A percentile compares a stretch with the other conserved stretches of the same genome.
Conservation (phyloP, 2,113 vertebrate genomes). For the Gallinago jamesoni region DNA sequence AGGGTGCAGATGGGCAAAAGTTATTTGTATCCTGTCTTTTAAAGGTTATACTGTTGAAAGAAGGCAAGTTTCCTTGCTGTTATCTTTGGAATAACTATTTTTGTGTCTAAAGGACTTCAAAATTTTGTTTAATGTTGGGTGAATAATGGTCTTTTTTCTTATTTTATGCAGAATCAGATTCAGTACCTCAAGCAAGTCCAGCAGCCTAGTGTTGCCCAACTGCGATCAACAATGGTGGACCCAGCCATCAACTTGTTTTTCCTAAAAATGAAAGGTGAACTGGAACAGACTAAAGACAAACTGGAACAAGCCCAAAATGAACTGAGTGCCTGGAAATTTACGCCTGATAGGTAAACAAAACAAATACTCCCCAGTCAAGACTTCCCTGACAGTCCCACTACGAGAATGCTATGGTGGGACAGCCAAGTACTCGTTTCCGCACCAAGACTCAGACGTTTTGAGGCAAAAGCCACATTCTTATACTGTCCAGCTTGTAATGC, state of each 20-base stretch:
- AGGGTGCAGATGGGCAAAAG: not conserved
- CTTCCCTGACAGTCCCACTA: constrained; percentile 98
- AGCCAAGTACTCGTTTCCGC: constrained; percentile 96
- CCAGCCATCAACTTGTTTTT: constrained; percentile 99
- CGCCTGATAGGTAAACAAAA: constrained; percentile 99
- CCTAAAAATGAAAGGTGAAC: constrained; percentile 99
- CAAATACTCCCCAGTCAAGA: constrained; percentile 98
- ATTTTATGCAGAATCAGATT: constrained; percentile 92
- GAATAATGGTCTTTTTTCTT: constrained; percentile 57
- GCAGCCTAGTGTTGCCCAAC: constrained; percentile 96
- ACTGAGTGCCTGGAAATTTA: constrained; percentile 99
- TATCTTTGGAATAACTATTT: not conserved
- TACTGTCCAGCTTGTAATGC: constrained; percentile 93
- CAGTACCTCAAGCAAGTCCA: constrained; percentile 99
- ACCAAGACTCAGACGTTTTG: constrained; percentile 98
- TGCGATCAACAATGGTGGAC: constrained; percentile 98
- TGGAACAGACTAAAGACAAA: constrained; percentile 99
- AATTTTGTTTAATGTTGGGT: not conserved
- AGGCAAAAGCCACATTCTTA: constrained; percentile 89
- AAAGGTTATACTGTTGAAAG: not conserved
- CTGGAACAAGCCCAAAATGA: constrained; percentile 99
- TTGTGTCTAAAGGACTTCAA: accelerated
- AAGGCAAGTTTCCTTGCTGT: not conserved
- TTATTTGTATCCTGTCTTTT: not conserved
- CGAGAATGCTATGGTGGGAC: constrained; percentile 97